These are phyloP conservation scores for Cyphomyrus discorhynchus DNA, from an alignment of 2,113 vertebrate species.

Conservation along the genomic window DNA sequence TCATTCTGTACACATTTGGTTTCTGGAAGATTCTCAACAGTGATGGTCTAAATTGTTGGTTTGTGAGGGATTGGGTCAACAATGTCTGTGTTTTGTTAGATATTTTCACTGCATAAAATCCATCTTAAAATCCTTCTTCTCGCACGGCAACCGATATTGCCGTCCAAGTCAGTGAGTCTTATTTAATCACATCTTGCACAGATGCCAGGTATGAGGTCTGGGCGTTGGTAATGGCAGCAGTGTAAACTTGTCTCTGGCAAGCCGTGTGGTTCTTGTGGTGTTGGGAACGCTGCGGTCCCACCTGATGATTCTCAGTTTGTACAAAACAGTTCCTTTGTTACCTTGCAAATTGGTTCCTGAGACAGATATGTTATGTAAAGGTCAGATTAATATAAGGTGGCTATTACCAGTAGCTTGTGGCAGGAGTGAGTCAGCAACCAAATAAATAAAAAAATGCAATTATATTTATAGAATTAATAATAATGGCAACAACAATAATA, in stretches of 20 bases:
- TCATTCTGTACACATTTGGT: neutral
- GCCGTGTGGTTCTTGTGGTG: neutral
- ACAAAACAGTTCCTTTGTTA: neutral
- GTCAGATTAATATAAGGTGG: slow-evolving; percentile 26
- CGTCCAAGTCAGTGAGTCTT: neutral
- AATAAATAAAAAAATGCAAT: neutral
- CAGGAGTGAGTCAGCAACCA: neutral
- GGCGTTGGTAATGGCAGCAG: neutral
- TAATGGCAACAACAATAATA: neutral
- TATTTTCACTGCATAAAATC: neutral
- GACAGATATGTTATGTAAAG: neutral
- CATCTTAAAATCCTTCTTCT: neutral
- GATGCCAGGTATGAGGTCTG: neutral
- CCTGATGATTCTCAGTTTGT: neutral
- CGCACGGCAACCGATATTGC: neutral
- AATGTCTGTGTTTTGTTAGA: slow-evolving; percentile 14
- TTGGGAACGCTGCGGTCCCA: neutral
- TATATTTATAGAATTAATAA: slow-evolving; percentile 20
- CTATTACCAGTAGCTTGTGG: slow-evolving; percentile 38
- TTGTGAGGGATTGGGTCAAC: neutral
- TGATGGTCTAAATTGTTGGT: neutral
- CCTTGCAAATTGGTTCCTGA: neutral
- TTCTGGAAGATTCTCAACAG: neutral
- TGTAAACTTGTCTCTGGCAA: neutral
- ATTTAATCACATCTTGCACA: neutral